These are phyloP conservation scores for Rhaphigaster nebulosa DNA, from an alignment of 2,888 invertebrate genomes.

Conservation along the genomic window DNA sequence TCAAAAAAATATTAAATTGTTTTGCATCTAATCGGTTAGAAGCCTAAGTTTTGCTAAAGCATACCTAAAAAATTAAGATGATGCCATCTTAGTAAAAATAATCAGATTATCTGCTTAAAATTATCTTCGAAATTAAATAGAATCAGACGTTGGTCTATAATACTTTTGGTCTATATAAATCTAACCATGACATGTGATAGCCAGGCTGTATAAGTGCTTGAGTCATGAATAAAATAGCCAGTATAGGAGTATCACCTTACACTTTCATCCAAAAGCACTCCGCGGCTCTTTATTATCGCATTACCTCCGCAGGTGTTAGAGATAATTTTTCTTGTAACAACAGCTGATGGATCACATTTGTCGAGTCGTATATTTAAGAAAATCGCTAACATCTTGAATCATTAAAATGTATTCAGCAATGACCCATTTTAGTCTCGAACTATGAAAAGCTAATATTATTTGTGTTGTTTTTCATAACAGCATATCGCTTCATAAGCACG, in stretches of 20 bases:
- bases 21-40: no score
- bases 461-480: no score
- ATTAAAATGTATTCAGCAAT: no score
- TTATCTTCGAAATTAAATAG: neutral
- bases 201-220: neutral
- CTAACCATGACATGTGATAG: neutral
- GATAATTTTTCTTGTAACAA: neutral
- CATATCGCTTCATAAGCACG: no score
- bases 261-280: neutral
- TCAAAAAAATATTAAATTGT: no score
- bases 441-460: no score
- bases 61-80: no score
- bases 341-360: neutral
- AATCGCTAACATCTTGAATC: no score
- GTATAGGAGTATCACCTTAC: neutral
- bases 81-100: no score
- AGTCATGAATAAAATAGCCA: neutral
- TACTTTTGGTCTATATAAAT: neutral
- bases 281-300: neutral
- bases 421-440: no score
- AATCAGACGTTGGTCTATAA: neutral
- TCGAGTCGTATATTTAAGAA: neutral
- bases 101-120: neutral
- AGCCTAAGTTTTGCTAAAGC: no score
- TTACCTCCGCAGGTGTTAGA: neutral